Conservation (phyloP, 2,888 invertebrate genomes). For the Aethes cnicana region DNA sequence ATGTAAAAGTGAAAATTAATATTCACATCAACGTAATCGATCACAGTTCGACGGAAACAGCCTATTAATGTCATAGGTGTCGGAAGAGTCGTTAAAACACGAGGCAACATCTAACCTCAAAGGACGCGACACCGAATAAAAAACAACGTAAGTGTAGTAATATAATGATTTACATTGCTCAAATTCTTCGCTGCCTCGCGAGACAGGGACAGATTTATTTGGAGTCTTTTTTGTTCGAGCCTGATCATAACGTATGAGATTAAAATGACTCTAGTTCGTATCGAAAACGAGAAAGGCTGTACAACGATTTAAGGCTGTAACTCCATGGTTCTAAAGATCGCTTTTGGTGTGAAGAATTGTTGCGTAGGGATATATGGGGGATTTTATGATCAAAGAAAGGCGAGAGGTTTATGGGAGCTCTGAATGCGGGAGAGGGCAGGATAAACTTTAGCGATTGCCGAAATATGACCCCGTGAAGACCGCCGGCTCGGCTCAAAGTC, state of each 20-base stretch:
- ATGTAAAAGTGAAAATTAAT: slow-evolving; percentile 1
- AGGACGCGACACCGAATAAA: slow-evolving; percentile 65
- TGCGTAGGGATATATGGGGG: slow-evolving; percentile 56
- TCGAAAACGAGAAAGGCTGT: slow-evolving; percentile 49
- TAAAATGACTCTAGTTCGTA: slow-evolving; percentile 59
- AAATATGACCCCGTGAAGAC: slow-evolving; percentile 72
- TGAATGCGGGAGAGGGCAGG: slow-evolving; percentile 56
- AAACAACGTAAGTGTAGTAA: slow-evolving; percentile 70
- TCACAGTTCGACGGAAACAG: slow-evolving; percentile 42
- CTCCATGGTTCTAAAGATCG: slow-evolving; percentile 1
- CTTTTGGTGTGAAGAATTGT: slow-evolving; percentile 28
- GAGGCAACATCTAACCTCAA: slow-evolving; percentile 61
- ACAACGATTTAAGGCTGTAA: slow-evolving; percentile 23
- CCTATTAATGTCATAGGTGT: slow-evolving; percentile 40
- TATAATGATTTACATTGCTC: slow-evolving; percentile 80
- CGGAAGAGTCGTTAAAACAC: slow-evolving; percentile 53
- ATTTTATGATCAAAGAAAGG: slow-evolving; percentile 65
- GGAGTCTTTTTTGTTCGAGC: slow-evolving; percentile 64
- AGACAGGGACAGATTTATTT: slow-evolving; percentile 76
- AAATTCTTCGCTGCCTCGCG: slow-evolving; percentile 69
- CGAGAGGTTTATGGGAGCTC: slow-evolving; percentile 58
- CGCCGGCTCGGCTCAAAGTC: slow-evolving; percentile 66
- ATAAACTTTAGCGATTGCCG: slow-evolving; percentile 67
- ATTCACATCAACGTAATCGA: slow-evolving; percentile 1
- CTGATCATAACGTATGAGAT: slow-evolving; percentile 77